Evolutionary conservation across 2,113 vertebrate species (phyloP), one percentile per base, ranked within the genome.

Genomic region (Petromus typicus): DNA sequence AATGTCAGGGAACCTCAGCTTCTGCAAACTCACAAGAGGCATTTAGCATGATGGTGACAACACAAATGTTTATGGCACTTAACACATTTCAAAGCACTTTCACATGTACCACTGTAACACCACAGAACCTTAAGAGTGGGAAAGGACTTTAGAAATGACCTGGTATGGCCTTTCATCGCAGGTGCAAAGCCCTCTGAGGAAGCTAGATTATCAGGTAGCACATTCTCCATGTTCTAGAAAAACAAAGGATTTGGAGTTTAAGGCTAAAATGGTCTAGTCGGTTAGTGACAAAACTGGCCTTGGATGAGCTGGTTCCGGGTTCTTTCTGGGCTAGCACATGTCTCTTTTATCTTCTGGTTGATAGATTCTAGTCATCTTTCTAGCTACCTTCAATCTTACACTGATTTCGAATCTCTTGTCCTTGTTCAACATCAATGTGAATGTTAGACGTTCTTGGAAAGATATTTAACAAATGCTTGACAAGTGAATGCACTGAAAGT

Each of bases 41-140:
- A 88, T 91, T 95, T 64, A 69, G 40, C 95, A 94, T 37, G 82
- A 90, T 80, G 59, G 94, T n/a, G 71, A 84, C 17, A 59, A 75
- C 64, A 78, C 32, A 75, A 27, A 54, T 59, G 86, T 73, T 83
- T 51, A 71, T 66, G 54, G 17, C 18, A 48, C 82, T 86, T 86
- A 83, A 92, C 7, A 66, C 40, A 92, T 93, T 80, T 83, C 20
- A 64, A 96, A 93, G 69, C 22, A 86, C 86, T 94, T 93, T 91
- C 37, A 69, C 17, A 83, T 82, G 93, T 95, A 75, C 57, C 76
- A 76, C 48, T 43, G 86, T 69, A 94, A 75, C 95, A 64, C 25
- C 34, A 45, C 17, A 79, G 86, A 85, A 54, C 85, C 22, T 48
- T 37, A 79, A 69, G 43, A 57, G 56, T 45, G 37, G n/a, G 48